Evolutionary conservation across 2,888 invertebrate species (phyloP), one percentile per base, ranked within the genome.

Genomic region (Platynereis dumerilii): DNA sequence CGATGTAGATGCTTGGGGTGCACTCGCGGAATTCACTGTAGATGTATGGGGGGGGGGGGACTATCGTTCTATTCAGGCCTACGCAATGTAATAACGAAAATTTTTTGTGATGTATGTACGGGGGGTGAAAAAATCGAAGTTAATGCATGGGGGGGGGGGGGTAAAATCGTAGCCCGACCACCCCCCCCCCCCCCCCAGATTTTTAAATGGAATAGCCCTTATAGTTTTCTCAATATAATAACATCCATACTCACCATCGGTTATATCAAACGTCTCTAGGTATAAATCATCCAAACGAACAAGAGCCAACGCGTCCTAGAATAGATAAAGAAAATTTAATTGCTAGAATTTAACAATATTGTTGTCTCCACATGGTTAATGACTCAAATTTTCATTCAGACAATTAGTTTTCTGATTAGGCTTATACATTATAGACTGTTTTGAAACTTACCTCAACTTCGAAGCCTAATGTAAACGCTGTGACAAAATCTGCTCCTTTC

Each of bases 401-500:
- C 17, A 17, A 42, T 15, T 15, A 42, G n/a, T n/a, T n/a, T n/a
- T 42, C 17, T 42, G 42, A 42, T 42, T 42, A n/a, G 12, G 10
- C 20, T 28, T 28, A 28, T 24, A 29, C n/a, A 55, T 22, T 55
- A 29, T 29, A 26, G 5, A 29, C 22, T 55, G 56, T 3, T 7
- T 12, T 53, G 20, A 53, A 26, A 62, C 69, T 68, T 63, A 82
- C 81, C 66, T 96, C 96, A 0, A 97, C 92, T 76, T 97, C 96
- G 84, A 99, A 99, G 3, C 99, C 99, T 74, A 91, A 91, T 29
- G 96, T 87, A 80, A 98, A 98, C 1, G 98, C 98, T 85, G 91
- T 92, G 0, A 99, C 93, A 87, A 99, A 99, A 86, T 99, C 99
- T 17, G 96, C 95, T 58, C 92, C 99, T 86, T 96, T 98, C 83